These are phyloP conservation scores for Heterochromis multidens DNA, from an alignment of 2,113 vertebrate genomes.

Conservation along the genomic window DNA sequence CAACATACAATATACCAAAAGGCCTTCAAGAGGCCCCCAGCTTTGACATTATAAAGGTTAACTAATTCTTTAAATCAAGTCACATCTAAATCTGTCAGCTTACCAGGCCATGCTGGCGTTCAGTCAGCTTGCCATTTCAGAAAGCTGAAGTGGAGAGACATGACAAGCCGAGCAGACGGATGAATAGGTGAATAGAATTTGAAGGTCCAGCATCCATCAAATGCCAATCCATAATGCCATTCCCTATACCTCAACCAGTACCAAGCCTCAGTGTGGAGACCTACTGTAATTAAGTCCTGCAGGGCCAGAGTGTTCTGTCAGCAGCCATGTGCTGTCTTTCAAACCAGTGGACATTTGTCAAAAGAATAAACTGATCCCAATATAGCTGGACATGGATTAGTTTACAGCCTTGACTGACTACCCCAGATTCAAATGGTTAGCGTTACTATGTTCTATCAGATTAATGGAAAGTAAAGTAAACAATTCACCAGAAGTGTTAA, in stretches of 20 bases:
- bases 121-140: conserved; percentile 43
- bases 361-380: background rate
- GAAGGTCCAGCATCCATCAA: conserved; percentile 67
- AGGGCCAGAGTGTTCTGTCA: conserved; percentile 34
- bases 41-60: conserved; percentile 77
- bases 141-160: conserved; percentile 46
- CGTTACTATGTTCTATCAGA: background rate
- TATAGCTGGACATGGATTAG: background rate
- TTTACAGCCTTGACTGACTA: background rate
- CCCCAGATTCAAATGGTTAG: background rate
- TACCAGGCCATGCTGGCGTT: conserved; percentile 41
- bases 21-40: conserved; percentile 32
- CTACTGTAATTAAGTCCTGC: conserved; percentile 18
- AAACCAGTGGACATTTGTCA: conserved; percentile 36
- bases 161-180: conserved; percentile 53
- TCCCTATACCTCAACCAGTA: conserved; percentile 12
- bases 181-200: conserved; percentile 47
- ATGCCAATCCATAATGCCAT: conserved; percentile 21
- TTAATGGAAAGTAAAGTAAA: background rate
- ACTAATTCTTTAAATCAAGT: conserved; percentile 76
- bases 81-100: conserved; percentile 70
- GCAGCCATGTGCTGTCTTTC: conserved; percentile 46
- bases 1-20: conserved; percentile 49
- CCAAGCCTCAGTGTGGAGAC: background rate
- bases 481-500: background rate